A percentile compares a stretch with the other conserved stretches of the same genome.
Evolutionary conservation across 2,888 invertebrate species (phyloP).

Genomic region (Lucinisca nassula): DNA sequence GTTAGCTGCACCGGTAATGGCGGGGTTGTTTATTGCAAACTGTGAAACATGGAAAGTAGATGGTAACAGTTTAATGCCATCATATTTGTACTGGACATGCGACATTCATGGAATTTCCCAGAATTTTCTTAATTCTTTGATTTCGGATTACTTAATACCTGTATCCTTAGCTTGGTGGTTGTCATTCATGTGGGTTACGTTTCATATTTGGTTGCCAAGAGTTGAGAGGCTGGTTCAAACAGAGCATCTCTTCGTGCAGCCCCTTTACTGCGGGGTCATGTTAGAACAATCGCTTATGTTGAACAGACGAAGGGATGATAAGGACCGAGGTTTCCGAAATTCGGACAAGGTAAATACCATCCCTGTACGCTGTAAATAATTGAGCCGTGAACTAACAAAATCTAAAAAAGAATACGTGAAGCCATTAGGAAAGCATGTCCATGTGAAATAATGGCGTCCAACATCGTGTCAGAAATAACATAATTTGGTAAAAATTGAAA

Average conservation of each 20-base stretch:
- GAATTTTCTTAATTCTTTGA: conserved; percentile 72
- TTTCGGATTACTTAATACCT: conserved; percentile 77
- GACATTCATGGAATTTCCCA: conserved; percentile 91
- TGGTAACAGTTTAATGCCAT: conserved; percentile 70
- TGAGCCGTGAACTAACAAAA: too few species aligned
- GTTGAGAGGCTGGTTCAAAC: conserved; percentile 83
- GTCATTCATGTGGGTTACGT: conserved; percentile 83
- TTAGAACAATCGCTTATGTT: conserved; percentile 98
- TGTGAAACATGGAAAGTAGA: conserved; percentile 96
- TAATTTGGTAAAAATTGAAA: too few species aligned
- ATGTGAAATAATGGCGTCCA: too few species aligned
- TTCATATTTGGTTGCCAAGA: conserved; percentile 83
- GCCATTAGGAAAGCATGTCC: too few species aligned
- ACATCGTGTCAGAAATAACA: too few species aligned
- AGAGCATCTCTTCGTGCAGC: conserved; percentile 93
- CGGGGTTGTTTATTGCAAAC: conserved; percentile 95
- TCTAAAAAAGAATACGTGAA: too few species aligned
- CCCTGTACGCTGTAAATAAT: too few species aligned
- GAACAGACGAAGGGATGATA: conserved; percentile 96
- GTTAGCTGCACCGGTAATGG: conserved; percentile 96
- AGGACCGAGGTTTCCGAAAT: conserved; percentile 87
- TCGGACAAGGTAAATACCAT: conserved; percentile 69
- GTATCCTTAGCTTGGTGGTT: conserved; percentile 82
- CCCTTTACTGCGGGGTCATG: conserved; percentile 97
- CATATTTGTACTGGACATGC: conserved; percentile 97